phyloP scores from a whole-genome alignment of 2,888 invertebrate genomes.

The Papilio demoleus region DNA sequence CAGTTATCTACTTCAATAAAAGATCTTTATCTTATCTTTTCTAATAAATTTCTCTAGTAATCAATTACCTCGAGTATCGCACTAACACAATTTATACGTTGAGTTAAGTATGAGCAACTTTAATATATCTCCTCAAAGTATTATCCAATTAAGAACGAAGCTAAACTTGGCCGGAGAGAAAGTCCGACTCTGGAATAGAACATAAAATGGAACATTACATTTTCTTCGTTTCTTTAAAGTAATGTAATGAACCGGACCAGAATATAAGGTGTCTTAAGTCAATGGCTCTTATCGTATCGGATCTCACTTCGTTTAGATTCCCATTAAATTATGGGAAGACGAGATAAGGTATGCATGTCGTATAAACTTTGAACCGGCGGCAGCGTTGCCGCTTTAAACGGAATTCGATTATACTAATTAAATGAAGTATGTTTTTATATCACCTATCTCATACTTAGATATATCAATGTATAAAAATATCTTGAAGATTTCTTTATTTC shows the following conservation, averaged over 20 bases:
- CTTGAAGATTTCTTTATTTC: too few relatives aligned
- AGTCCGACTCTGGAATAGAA: constrained; percentile 53
- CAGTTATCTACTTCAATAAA: background rate
- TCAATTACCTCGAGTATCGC: background rate
- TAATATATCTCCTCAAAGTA: constrained; percentile 35
- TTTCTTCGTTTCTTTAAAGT: constrained; percentile 64
- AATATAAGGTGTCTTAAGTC: constrained; percentile 71
- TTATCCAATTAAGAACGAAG: constrained; percentile 38
- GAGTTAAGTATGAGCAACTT: constrained; percentile 20
- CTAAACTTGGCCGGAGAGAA: constrained; percentile 46
- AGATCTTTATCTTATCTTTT: constrained; percentile 16
- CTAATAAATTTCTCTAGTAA: constrained; percentile 13
- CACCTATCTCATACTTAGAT: constrained; percentile 74
- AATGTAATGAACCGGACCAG: constrained; percentile 68
- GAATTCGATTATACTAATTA: constrained; percentile 64
- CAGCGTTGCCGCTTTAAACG: constrained; percentile 59
- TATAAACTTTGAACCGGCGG: constrained; percentile 65
- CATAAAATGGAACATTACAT: constrained; percentile 64
- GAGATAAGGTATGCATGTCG: constrained; percentile 73
- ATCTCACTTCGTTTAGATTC: constrained; percentile 80
- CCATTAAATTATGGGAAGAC: constrained; percentile 76
- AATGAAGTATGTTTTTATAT: constrained; percentile 68
- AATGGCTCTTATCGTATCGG: constrained; percentile 77
- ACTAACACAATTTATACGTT: constrained; percentile 21
- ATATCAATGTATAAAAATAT: constrained; percentile 47